Percentiles rank a stretch among this genome's conserved stretches.
phyloP scores from a whole-genome alignment of 1,140 invertebrate genomes.

The Camponotus pennsylvanicus region DNA sequence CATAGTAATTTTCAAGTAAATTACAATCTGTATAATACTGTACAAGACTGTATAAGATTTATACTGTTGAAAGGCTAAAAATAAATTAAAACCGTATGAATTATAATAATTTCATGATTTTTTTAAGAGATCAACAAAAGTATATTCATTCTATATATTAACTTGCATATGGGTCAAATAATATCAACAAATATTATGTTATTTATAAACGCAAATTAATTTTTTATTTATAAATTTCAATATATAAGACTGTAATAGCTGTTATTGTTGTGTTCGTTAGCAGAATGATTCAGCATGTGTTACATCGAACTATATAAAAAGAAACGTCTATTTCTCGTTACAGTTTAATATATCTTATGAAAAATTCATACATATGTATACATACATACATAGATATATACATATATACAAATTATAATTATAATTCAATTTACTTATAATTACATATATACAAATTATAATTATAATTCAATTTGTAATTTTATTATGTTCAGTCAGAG shows the following conservation, averaged over 20 bases:
- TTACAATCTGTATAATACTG: too few species aligned
- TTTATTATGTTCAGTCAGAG: too few species aligned
- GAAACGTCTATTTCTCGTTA: neutral
- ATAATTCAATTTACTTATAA: too few species aligned
- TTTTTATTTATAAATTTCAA: neutral
- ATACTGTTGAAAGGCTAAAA: neutral
- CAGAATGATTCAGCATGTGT: neutral
- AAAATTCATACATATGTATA: neutral
- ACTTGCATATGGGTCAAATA: neutral
- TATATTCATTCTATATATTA: neutral
- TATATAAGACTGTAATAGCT: neutral
- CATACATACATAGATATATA: neutral
- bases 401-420: too few species aligned
- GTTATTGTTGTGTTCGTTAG: neutral
- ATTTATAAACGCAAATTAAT: neutral
- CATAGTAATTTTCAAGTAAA: too few species aligned
- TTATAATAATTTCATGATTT: slow-evolving; percentile 15
- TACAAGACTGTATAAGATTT: neutral
- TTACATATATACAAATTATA: too few species aligned
- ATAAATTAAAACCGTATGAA: neutral
- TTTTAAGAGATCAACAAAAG: neutral
- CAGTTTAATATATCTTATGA: neutral
- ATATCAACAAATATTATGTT: neutral
- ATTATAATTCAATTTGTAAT: too few species aligned
- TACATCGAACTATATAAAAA: neutral